A percentile compares a stretch with the other conserved stretches of the same genome.
phyloP scores from a whole-genome alignment of 2,113 vertebrate genomes.

The Colinus virginianus region DNA sequence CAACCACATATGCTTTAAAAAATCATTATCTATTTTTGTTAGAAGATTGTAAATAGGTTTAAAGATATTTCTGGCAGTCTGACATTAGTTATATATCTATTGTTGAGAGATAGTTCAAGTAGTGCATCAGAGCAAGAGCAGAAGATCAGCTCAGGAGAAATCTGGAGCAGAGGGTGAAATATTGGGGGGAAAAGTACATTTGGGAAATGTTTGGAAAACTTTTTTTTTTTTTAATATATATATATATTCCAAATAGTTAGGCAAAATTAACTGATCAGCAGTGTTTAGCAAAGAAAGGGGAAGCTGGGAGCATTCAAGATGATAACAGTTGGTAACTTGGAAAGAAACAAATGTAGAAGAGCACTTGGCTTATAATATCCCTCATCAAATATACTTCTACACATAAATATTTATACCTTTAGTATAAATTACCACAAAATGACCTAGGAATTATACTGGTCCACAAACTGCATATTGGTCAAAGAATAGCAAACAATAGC shows the following conservation, averaged over 20 bases:
- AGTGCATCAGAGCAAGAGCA: background rate
- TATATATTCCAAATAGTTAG: background rate
- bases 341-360: slow-evolving; percentile 13
- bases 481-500: background rate
- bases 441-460: background rate
- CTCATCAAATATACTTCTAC: background rate
- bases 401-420: slow-evolving; percentile 18
- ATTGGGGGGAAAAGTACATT: background rate
- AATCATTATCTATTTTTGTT: background rate
- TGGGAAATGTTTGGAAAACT: too few species aligned
- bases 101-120: background rate
- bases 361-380: slow-evolving; percentile 17
- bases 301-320: background rate
- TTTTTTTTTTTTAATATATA: background rate
- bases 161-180: background rate
- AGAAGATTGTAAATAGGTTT: background rate
- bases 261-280: slow-evolving; percentile 16
- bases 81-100: background rate
- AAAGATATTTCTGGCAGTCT: background rate
- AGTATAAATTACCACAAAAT: background rate
- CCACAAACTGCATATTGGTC: background rate
- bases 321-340: background rate
- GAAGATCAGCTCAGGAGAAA: background rate
- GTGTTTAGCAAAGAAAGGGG: background rate
- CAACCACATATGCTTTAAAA: background rate